A percentile compares a stretch with the other conserved stretches of the same genome.
Conservation (phyloP, 2,113 vertebrate genomes). For the Calidris pugnax region DNA sequence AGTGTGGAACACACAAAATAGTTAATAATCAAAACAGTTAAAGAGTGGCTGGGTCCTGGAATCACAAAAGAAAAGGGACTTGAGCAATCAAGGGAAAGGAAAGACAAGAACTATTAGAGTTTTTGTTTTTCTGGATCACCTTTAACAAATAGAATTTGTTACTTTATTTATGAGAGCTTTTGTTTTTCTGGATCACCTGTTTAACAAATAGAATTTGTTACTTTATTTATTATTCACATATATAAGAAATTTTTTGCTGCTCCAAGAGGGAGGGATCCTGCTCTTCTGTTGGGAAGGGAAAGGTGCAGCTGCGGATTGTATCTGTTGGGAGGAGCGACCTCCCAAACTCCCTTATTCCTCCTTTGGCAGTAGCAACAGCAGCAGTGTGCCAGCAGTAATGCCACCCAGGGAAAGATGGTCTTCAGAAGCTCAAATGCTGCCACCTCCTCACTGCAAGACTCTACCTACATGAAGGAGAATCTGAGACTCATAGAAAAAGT, state of each 20-base stretch:
- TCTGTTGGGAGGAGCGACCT: neutral
- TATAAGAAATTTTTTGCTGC: neutral
- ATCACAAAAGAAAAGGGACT: neutral
- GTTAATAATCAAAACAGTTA: neutral
- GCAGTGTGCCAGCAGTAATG: neutral
- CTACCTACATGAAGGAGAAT: neutral
- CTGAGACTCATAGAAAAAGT: neutral
- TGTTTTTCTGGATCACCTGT: neutral
- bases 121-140: neutral
- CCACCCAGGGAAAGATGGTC: neutral
- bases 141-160: neutral
- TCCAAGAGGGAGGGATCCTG: neutral
- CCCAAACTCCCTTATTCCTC: neutral
- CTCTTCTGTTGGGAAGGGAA: neutral
- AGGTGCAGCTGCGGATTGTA: fast-evolving
- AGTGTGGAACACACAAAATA: neutral
- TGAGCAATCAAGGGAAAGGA: neutral
- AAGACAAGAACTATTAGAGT: neutral
- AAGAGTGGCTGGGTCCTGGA: neutral
- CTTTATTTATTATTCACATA: neutral
- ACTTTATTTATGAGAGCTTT: neutral
- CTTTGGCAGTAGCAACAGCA: neutral
- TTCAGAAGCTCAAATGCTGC: neutral
- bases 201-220: neutral
- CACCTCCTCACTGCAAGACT: neutral